These are phyloP conservation scores for Cyrtorhinus lividipennis DNA, from an alignment of 1,140 invertebrate species.

Conservation along the genomic window DNA sequence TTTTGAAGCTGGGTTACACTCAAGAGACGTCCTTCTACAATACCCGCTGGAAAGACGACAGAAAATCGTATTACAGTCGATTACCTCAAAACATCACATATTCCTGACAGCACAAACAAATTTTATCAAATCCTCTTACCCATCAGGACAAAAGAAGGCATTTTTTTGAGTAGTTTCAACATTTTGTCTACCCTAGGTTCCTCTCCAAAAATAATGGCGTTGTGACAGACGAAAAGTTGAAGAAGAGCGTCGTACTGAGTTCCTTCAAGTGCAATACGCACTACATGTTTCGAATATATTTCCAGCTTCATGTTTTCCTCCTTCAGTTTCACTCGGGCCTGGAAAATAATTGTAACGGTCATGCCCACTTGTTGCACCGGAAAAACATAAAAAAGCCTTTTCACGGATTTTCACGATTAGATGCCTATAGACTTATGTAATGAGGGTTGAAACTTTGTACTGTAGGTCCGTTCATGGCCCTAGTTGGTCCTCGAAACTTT, in stretches of 20 bases:
- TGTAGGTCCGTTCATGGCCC: too few relatives aligned
- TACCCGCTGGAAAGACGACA: constrained; percentile 22
- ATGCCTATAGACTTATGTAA: background rate
- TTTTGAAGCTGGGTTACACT: constrained; percentile 23
- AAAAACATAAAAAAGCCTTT: background rate
- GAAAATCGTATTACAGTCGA: background rate
- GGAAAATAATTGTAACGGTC: constrained; percentile 9
- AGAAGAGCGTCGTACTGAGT: constrained; percentile 23
- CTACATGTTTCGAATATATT: constrained; percentile 20
- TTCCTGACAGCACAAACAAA: background rate
- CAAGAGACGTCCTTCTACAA: constrained; percentile 25
- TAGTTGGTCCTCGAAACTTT: too few relatives aligned
- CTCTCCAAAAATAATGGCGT: constrained; percentile 22
- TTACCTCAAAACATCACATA: background rate
- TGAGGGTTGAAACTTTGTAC: background rate
- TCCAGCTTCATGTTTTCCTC: constrained; percentile 23
- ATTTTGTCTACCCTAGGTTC: constrained; percentile 23
- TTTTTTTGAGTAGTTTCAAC: constrained; percentile 24
- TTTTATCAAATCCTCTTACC: constrained; percentile 14
- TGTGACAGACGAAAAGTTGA: constrained; percentile 22
- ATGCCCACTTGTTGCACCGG: too few relatives aligned
- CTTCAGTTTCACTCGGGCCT: constrained; percentile 23
- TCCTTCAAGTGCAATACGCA: constrained; percentile 20
- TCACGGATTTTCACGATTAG: background rate
- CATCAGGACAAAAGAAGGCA: constrained; percentile 24